A percentile compares a stretch with the other conserved stretches of the same genome.
Evolutionary conservation across 2,797 vertebrate species (phyloP).

Genomic region (Trachops cirrhosus): DNA sequence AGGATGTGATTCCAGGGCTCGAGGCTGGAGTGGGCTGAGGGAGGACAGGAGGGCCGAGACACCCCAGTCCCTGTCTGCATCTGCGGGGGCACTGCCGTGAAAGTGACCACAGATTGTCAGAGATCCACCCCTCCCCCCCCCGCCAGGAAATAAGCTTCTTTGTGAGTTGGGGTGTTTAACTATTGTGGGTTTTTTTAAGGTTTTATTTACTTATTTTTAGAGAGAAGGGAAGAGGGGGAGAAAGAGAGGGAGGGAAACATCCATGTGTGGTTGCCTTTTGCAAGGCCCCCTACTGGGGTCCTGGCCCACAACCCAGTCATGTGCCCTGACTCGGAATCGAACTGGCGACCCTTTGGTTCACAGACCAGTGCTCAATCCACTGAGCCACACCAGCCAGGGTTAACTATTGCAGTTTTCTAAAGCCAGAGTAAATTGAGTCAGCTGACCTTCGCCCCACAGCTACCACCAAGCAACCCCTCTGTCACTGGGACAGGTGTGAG

Average conservation of each 20-base stretch:
- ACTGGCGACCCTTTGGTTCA: too few relatives aligned
- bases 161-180: background rate
- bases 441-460: background rate
- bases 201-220: too few relatives aligned
- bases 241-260: too few relatives aligned
- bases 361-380: too few relatives aligned
- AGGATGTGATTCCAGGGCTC: background rate
- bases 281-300: too few relatives aligned
- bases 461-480: background rate
- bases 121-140: background rate
- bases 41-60: background rate
- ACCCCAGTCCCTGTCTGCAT: too few relatives aligned
- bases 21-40: background rate
- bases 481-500: background rate
- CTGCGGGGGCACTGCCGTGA: background rate
- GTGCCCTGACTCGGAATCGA: too few relatives aligned
- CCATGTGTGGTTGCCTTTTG: too few relatives aligned
- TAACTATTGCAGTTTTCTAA: background rate
- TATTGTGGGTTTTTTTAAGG: too few relatives aligned
- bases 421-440: background rate
- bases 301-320: too few relatives aligned
- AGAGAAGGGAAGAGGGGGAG: too few relatives aligned
- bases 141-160: background rate
- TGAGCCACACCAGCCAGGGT: too few relatives aligned
- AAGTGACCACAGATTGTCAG: background rate